Base-by-base conservation (phyloP, 2,113 vertebrate species). In the Ibidorhyncha struthersii region DNA sequence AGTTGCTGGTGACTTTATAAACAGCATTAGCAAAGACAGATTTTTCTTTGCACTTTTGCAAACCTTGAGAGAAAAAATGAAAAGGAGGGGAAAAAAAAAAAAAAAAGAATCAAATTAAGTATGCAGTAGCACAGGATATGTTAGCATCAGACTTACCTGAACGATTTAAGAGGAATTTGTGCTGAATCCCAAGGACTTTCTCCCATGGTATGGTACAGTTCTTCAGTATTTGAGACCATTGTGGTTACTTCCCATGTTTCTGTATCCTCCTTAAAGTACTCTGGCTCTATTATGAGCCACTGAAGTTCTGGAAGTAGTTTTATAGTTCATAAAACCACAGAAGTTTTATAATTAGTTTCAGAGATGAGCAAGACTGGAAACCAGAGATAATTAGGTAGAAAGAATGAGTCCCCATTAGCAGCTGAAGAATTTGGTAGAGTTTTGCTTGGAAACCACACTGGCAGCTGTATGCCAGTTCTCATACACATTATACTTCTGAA, bases 381-480 rank as follows among this genome's bases (percentile, higher is more conserved):
- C 49, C 85, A 86, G 29, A 41, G 80, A 80, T 89, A 95, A 97
- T 96, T 62, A 83, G 22, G 59, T 94, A 38, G 67, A n/a, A 83
- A 92, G 91, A 86, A 83, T 66, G 89, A 83, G 55, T 58, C 80
- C 86, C 94, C 63, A 7, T 94, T 16, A 95, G 91, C 91, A 95
- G 93, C 91, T 86, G 94, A 89, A 93, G 89, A 41, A 77, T 93
- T 93, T 72, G 89, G 93, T 71, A 4, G 89, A 61, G 78, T 84
- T 82, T 20, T 12, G 8, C 87, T 61, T 84, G 91, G 93, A 84
- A 78, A 14, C 18, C 30, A 12, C 3, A 1, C 2, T 85, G 91
- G 95, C 89, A 91, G 91, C 84, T 93, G 86, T 7, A 62, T 29
- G 80, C 11, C 29, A 30, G 86, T 14, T 86, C 93, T 91, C 73